Evolutionary conservation across 2,113 vertebrate genomes (phyloP).

Genomic region (Gobiocypris rarus): DNA sequence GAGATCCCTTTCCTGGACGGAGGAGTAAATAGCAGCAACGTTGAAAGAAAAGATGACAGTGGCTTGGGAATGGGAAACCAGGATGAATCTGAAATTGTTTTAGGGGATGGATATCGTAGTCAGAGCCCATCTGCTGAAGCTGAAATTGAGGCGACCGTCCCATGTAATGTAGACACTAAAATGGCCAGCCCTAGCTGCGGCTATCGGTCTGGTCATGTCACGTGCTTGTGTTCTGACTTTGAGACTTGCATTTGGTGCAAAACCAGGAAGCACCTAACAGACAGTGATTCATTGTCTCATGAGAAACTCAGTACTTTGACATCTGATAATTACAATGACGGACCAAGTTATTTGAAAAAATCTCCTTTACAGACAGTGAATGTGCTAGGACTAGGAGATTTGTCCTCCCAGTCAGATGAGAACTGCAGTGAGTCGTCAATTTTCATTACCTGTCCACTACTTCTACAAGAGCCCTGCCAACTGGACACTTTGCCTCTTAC

Average conservation of each 20-base stretch:
- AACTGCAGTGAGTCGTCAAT: conserved; percentile 58
- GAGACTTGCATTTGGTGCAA: conserved; percentile 72
- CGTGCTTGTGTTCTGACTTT: conserved; percentile 68
- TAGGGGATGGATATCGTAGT: conserved; percentile 62
- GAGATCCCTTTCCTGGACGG: conserved; percentile 57
- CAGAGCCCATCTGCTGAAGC: conserved; percentile 59
- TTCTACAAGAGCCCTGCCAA: conserved; percentile 50
- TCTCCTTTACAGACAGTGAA: conserved; percentile 50
- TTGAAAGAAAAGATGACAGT: conserved; percentile 58
- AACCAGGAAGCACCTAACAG: conserved; percentile 31
- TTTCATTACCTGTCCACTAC: conserved; percentile 57
- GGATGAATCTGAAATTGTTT: conserved; percentile 43
- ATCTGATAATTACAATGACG: conserved; percentile 43
- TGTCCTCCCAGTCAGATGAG: conserved; percentile 27
- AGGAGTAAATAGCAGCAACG: neutral
- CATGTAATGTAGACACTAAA: conserved; percentile 40
- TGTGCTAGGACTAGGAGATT: conserved; percentile 44
- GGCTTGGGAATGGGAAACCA: conserved; percentile 62
- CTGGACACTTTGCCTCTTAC: conserved; percentile 64
- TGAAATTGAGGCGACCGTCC: conserved; percentile 46
- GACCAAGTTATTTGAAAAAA: conserved; percentile 47
- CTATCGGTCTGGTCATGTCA: conserved; percentile 67
- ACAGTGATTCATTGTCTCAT: neutral
- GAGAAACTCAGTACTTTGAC: neutral
- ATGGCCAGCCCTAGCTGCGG: conserved; percentile 62